Evolutionary conservation across 2,888 invertebrate species (phyloP).

Genomic region (Eugnorisma glareosa): DNA sequence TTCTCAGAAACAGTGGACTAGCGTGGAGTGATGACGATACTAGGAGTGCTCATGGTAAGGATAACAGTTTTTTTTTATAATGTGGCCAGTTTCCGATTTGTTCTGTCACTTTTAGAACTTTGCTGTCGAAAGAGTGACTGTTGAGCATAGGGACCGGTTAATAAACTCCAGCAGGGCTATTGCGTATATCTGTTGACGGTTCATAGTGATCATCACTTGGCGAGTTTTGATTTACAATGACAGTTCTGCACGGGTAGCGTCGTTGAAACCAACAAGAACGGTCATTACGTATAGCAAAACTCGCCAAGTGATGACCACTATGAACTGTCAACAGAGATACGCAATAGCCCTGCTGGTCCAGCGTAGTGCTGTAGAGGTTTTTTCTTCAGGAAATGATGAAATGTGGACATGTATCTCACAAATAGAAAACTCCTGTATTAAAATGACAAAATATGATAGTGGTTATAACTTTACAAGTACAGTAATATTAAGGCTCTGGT

Average conservation of each 20-base stretch:
- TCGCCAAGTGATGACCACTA: too few relatives aligned
- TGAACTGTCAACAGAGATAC: too few relatives aligned
- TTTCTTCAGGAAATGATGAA: neutral
- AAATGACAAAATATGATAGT: neutral
- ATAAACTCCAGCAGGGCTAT: too few relatives aligned
- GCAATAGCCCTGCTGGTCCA: too few relatives aligned
- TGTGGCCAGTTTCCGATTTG: neutral
- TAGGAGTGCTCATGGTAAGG: conserved; percentile 81
- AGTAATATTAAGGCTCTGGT: neutral
- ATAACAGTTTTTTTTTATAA: neutral
- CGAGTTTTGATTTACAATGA: too few relatives aligned
- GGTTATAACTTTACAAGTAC: neutral
- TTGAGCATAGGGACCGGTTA: neutral
- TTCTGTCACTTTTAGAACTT: neutral
- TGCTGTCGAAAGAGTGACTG: neutral
- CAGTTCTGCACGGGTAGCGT: too few relatives aligned
- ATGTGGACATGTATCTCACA: too few relatives aligned
- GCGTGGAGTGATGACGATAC: conserved; percentile 93
- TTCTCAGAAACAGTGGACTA: conserved; percentile 95
- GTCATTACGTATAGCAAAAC: too few relatives aligned
- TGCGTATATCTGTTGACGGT: too few relatives aligned
- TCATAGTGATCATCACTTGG: too few relatives aligned
- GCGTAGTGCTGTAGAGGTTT: neutral
- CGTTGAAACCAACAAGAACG: too few relatives aligned
- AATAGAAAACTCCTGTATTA: neutral